A percentile compares a stretch with the other conserved stretches of the same genome.
phyloP scores from a whole-genome alignment of 2,888 invertebrate species.

The Nymphalis polychloros region DNA sequence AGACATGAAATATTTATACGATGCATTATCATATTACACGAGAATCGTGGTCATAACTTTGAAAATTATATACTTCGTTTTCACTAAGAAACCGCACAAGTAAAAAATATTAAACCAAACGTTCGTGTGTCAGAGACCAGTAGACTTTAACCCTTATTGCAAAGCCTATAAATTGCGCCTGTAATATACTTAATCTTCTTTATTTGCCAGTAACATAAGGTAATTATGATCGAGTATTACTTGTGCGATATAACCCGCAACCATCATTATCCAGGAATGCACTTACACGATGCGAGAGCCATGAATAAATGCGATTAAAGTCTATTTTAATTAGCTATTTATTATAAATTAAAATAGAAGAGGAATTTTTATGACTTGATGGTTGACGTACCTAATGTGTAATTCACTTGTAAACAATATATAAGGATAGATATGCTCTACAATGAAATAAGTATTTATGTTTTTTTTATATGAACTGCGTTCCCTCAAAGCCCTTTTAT shows the following conservation, averaged over 20 bases:
- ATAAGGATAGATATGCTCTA: too few relatives aligned
- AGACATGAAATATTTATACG: constrained; percentile 78
- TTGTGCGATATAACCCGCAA: constrained; percentile 51
- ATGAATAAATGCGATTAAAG: constrained; percentile 57
- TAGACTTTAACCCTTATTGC: constrained; percentile 45
- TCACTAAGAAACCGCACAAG: constrained; percentile 64
- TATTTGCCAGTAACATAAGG: constrained; percentile 34
- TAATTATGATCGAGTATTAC: constrained; percentile 49
- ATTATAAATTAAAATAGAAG: constrained; percentile 20
- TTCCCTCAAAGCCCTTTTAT: too few relatives aligned
- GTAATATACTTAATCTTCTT: constrained; percentile 39
- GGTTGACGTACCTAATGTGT: not conserved
- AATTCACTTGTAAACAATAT: not conserved
- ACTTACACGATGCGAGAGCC: constrained; percentile 45
- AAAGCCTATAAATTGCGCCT: constrained; percentile 28
- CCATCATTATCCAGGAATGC: constrained; percentile 51
- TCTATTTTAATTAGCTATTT: constrained; percentile 36
- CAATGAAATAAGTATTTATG: too few relatives aligned
- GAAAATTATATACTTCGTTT: constrained; percentile 78
- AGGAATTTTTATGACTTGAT: constrained; percentile 14
- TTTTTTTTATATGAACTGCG: too few relatives aligned
- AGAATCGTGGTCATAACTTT: constrained; percentile 76
- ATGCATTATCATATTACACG: constrained; percentile 80
- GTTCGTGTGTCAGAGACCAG: constrained; percentile 21
- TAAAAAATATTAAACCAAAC: constrained; percentile 32